Evolutionary conservation across 2,888 invertebrate species (phyloP).

Genomic region (Polyommatus iphigenia): DNA sequence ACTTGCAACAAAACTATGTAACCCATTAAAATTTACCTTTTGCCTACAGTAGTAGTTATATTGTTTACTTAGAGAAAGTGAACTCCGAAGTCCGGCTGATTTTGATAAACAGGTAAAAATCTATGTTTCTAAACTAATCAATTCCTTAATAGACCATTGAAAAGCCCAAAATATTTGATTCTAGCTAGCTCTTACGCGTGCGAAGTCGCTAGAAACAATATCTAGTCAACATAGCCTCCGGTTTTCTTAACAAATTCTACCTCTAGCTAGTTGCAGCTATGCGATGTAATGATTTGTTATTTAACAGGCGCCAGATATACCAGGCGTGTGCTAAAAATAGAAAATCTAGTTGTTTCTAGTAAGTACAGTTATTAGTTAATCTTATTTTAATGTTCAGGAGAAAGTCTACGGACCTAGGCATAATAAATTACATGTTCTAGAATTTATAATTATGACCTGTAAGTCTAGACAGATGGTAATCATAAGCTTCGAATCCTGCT

Average conservation of each 20-base stretch:
- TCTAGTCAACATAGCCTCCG: not conserved
- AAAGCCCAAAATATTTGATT: not conserved
- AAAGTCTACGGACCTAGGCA: slow-evolving; percentile 14
- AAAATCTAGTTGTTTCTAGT: slow-evolving; percentile 6
- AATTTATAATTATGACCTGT: slow-evolving; percentile 15
- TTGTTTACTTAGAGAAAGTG: too few relatives aligned
- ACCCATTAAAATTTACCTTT: not conserved
- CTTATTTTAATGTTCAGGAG: slow-evolving; percentile 22
- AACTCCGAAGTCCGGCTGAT: too few relatives aligned
- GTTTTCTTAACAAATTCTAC: not conserved
- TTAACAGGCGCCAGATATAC: slow-evolving; percentile 5
- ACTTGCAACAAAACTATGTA: not conserved
- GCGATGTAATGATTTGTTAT: not conserved
- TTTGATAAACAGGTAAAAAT: too few relatives aligned
- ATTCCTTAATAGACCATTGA: not conserved
- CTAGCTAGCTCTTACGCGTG: not conserved
- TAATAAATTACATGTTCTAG: slow-evolving; percentile 26
- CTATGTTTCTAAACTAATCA: too few relatives aligned
- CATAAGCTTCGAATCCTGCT: not conserved
- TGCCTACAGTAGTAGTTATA: too few relatives aligned
- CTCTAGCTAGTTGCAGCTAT: not conserved
- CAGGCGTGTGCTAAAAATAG: slow-evolving; percentile 3
- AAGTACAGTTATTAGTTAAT: slow-evolving; percentile 20
- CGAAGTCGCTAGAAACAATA: not conserved
- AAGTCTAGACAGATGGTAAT: slow-evolving; percentile 9